A percentile compares a stretch with the other conserved stretches of the same genome.
Conservation (phyloP, 1,140 invertebrate genomes). For the Magallana gigas region DNA sequence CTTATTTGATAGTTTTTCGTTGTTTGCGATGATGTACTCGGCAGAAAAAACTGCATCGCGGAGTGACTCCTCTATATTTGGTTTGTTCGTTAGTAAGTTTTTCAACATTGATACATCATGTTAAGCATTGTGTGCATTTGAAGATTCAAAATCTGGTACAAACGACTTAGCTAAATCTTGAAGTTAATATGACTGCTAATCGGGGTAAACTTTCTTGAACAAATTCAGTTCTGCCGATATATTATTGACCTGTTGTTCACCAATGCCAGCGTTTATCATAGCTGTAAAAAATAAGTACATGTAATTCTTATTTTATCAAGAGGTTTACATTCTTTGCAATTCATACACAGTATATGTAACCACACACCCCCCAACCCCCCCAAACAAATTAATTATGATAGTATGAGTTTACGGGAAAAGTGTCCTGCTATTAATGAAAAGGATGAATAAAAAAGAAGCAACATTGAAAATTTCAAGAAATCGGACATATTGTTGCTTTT, state of each 20-base stretch:
- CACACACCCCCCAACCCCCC: too few relatives aligned
- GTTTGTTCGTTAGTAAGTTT: not conserved
- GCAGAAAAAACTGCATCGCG: not conserved
- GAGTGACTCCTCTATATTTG: not conserved
- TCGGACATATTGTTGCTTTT: not conserved
- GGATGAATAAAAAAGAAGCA: too few relatives aligned
- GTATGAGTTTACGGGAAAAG: too few relatives aligned
- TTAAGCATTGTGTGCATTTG: not conserved
- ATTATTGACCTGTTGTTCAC: too few relatives aligned
- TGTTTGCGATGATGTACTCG: not conserved
- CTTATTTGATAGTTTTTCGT: constrained; percentile 9
- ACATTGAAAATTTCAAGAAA: not conserved
- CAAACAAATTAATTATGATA: too few relatives aligned
- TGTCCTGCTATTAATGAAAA: too few relatives aligned
- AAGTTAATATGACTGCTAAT: too few relatives aligned
- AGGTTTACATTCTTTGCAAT: too few relatives aligned
- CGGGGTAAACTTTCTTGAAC: too few relatives aligned
- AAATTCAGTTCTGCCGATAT: not conserved
- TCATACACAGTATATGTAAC: too few relatives aligned
- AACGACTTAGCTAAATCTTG: not conserved
- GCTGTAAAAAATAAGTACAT: not conserved
- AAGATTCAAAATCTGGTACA: not conserved
- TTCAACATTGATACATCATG: not conserved
- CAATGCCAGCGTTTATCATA: not conserved
- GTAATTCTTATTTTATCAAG: too few relatives aligned